A percentile compares a stretch with the other conserved stretches of the same genome.
Evolutionary conservation across 2,797 vertebrate species (phyloP).

Genomic region (Pipistrellus pygmaeus): DNA sequence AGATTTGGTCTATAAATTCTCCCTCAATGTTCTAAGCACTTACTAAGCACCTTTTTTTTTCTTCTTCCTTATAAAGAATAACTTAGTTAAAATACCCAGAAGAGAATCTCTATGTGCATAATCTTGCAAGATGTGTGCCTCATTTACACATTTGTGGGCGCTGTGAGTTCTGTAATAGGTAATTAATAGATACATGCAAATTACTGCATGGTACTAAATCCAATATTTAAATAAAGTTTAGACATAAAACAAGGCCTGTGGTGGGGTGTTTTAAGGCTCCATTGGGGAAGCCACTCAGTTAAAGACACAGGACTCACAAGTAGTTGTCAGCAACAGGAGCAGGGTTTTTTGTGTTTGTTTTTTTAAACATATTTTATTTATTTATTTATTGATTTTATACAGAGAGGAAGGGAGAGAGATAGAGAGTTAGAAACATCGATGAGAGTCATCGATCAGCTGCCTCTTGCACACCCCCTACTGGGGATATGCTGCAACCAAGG

Average conservation of each 20-base stretch:
- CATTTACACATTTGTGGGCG: not conserved
- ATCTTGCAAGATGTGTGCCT: not conserved
- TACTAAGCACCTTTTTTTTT: not conserved
- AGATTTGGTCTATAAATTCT: constrained; percentile 4
- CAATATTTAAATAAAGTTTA: constrained; percentile 38
- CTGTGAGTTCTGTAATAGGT: not conserved
- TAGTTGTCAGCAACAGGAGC: not conserved
- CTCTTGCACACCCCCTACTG: too few species aligned
- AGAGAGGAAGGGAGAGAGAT: too few species aligned
- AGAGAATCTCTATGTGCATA: not conserved
- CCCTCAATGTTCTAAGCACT: not conserved
- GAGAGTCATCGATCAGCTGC: too few species aligned
- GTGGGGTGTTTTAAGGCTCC: not conserved
- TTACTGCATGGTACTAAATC: not conserved
- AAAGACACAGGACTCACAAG: not conserved
- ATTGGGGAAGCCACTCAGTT: not conserved
- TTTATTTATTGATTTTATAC: too few species aligned
- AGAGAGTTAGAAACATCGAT: too few species aligned
- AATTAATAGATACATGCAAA: not conserved
- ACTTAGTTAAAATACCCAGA: constrained; percentile 23
- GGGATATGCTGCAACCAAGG: too few species aligned
- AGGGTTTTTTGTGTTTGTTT: not conserved
- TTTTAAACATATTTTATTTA: not conserved
- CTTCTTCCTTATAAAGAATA: not conserved
- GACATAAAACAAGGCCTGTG: not conserved